phyloP scores from a whole-genome alignment of 2,797 vertebrate species.

The Phoxinus dragarum region DNA sequence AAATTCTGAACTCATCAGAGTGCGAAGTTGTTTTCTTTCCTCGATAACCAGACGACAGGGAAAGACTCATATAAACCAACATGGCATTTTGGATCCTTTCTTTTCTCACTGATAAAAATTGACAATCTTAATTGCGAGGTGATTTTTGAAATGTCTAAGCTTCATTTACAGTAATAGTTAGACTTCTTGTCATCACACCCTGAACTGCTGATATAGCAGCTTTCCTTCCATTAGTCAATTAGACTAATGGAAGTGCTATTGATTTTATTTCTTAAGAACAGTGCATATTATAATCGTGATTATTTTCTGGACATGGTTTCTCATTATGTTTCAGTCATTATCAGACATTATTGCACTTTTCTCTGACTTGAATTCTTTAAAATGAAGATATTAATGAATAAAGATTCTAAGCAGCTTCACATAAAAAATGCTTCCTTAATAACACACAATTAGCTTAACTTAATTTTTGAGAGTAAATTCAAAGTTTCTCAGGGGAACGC shows the following conservation, averaged over 20 bases:
- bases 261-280: neutral
- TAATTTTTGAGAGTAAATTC: too few species aligned
- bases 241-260: neutral
- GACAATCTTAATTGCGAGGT: neutral
- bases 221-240: conserved; percentile 22
- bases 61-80: neutral
- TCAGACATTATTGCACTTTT: neutral
- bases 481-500: too few species aligned
- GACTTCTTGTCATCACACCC: neutral
- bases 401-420: neutral
- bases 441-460: neutral
- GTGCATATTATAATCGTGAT: neutral
- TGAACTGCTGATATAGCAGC: neutral
- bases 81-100: neutral
- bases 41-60: neutral
- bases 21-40: neutral
- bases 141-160: neutral
- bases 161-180: neutral
- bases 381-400: neutral
- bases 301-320: too few species aligned
- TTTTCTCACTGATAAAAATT: neutral
- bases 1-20: neutral
- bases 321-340: neutral
- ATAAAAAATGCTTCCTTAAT: neutral
- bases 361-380: neutral